Evolutionary conservation across 2,797 vertebrate genomes (phyloP), one percentile per base, ranked within the genome.

Genomic region (Eulemur albifrons): DNA sequence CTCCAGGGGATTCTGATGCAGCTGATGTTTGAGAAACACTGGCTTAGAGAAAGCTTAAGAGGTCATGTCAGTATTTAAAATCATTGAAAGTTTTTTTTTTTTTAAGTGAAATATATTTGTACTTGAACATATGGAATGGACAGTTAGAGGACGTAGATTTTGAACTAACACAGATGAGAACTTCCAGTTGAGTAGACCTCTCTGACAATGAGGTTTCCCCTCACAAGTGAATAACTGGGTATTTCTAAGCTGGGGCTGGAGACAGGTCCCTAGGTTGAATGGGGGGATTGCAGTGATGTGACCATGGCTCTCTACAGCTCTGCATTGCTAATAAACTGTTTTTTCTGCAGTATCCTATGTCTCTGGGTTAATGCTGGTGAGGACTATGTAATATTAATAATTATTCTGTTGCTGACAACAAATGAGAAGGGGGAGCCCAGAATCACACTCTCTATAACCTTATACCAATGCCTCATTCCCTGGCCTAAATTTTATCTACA

Each of bases 51-150:
- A 65, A 76, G 65, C 0, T 45, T 48, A 72, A 83, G 50, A 12
- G 8, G 11, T 43, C 11, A 2, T n/a, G 45, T 70, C 65, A 30
- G 2, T 52, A 35, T 83, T 84, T 87, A 8, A 88, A 85, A 57
- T 91, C 45, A 69, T 14, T 72, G 48, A 40, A 70, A n/a, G 14
- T 21, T 70, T 70, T 25, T 27, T 70, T 54, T 70, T 25, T 77
- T 77, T 83, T 83, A 48, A 45, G 23, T 38, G 21, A 86, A 25
- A 57, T 6, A 81, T 57, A 57, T 48, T 93, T 82, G 18, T 69
- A n/a, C 21, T 52, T 86, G 75, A 43, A 1, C 11, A 4, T 43
- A 61, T 21, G 80, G 63, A 83, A 27, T 38, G 48, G n/a, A 57
- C 17, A 67, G 61, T 70, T 70, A 30, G 32, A 87, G 18, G 23